Evolutionary conservation across 2,888 invertebrate genomes (phyloP).

Genomic region (Chaetoderma sp.): DNA sequence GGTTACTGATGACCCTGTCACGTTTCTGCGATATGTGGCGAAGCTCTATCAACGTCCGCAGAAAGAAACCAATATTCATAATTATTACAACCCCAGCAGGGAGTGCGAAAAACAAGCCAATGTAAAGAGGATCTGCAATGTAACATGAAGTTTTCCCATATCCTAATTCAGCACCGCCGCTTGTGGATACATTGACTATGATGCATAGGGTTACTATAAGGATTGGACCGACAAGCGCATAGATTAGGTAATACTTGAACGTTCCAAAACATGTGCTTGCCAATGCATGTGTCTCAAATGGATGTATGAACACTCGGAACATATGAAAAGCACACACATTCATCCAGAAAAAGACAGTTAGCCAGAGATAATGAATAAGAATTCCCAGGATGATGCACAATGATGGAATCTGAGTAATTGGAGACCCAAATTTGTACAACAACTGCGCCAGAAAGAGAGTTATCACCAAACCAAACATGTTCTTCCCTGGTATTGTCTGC

Average conservation of each 20-base stretch:
- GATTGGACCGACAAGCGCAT: not conserved
- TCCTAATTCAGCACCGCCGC: not conserved
- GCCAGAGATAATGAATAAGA: constrained; percentile 8
- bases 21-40: not conserved
- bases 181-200: not conserved
- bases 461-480: not conserved
- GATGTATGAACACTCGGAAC: not conserved
- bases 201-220: not conserved
- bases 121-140: not conserved
- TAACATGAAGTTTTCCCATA: not conserved
- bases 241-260: not conserved
- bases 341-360: constrained; percentile 13
- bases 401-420: not conserved
- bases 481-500: constrained; percentile 1
- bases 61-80: not conserved
- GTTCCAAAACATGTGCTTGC: not conserved
- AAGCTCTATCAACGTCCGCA: not conserved
- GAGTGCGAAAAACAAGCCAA: not conserved
- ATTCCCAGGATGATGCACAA: not conserved
- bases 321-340: constrained; percentile 6
- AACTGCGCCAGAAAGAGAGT: constrained; percentile 6
- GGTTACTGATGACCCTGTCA: not conserved
- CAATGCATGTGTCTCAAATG: not conserved
- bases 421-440: not conserved
- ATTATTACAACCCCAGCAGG: not conserved